phyloP scores from a whole-genome alignment of 2,888 invertebrate genomes.

The Sclerodermus sp. region DNA sequence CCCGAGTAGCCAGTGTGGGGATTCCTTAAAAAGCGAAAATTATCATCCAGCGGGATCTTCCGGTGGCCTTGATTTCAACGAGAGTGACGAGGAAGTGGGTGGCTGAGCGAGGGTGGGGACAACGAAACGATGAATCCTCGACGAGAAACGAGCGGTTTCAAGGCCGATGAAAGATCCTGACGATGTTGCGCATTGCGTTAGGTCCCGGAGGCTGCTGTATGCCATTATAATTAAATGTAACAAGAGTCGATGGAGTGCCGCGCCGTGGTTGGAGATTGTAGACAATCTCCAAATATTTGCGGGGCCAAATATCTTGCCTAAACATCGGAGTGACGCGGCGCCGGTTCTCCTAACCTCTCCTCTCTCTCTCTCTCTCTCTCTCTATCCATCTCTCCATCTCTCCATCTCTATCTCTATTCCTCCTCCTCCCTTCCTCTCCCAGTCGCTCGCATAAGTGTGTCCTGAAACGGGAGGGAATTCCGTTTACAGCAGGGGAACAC shows the following conservation, averaged over 20 bases:
- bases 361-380: background rate
- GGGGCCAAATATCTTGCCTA: conserved; percentile 57
- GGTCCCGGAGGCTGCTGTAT: too few relatives aligned
- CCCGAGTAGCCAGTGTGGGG: too few relatives aligned
- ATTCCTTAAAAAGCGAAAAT: too few relatives aligned
- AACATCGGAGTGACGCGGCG: conserved; percentile 51
- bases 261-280: conserved; percentile 44
- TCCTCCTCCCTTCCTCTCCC: background rate
- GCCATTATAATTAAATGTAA: conserved; percentile 49
- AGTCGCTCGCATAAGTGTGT: background rate
- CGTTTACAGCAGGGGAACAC: too few relatives aligned
- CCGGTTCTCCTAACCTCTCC: conserved; percentile 29
- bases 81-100: too few relatives aligned
- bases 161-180: background rate
- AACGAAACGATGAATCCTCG: too few relatives aligned
- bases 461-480: too few relatives aligned
- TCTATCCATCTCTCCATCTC: background rate
- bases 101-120: too few relatives aligned
- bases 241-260: conserved; percentile 49
- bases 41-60: too few relatives aligned
- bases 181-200: background rate
- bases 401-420: too few relatives aligned
- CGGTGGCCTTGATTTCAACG: too few relatives aligned
- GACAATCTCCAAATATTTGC: conserved; percentile 58
- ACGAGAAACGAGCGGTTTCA: background rate